These are phyloP conservation scores for Panthera uncia DNA, from an alignment of 2,113 vertebrate species.

Conservation along the genomic window DNA sequence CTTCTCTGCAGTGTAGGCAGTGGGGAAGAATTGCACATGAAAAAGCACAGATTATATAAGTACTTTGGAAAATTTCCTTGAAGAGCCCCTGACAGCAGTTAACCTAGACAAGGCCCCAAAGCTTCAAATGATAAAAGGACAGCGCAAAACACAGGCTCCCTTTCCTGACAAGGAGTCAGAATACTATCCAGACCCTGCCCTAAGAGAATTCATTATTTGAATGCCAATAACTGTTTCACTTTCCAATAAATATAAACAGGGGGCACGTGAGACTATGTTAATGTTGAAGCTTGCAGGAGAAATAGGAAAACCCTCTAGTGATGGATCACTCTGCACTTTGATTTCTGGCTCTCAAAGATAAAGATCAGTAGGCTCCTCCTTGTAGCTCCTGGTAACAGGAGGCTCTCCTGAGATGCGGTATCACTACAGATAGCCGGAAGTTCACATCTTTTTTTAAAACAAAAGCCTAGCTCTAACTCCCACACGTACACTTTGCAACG, in stretches of 20 bases:
- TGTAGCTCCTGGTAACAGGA: constrained; percentile 7
- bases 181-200: not conserved
- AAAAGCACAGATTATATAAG: not conserved
- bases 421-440: not conserved
- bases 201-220: constrained; percentile 9
- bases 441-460: constrained; percentile 53
- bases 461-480: constrained; percentile 52
- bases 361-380: constrained; percentile 35
- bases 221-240: constrained; percentile 30
- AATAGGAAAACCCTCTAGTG: constrained; percentile 56
- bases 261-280: constrained; percentile 8
- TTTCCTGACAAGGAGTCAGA: not conserved
- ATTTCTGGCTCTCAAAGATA: constrained; percentile 46
- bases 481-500: not conserved
- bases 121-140: not conserved
- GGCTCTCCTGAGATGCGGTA: not conserved
- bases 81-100: constrained; percentile 50
- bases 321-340: constrained; percentile 14
- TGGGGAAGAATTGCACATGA: not conserved
- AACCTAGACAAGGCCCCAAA: not conserved
- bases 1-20: constrained; percentile 17
- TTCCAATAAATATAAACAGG: constrained; percentile 45
- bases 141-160: not conserved
- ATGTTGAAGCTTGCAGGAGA: constrained; percentile 59
- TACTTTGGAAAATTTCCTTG: not conserved